These are phyloP conservation scores for Pyralis farinalis DNA, from an alignment of 2,888 invertebrate species.

Conservation along the genomic window DNA sequence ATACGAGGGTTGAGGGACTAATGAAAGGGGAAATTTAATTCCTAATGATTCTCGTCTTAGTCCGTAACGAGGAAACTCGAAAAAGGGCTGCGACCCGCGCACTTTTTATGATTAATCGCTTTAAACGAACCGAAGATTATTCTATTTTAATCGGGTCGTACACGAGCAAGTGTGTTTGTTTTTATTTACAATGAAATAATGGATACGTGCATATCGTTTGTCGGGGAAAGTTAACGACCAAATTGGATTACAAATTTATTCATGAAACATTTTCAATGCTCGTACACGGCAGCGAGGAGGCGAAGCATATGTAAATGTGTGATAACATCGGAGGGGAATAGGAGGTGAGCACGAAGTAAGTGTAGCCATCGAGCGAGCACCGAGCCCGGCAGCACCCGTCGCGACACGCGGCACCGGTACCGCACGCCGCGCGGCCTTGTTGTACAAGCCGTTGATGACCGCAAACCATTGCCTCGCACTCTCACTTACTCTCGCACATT, in stretches of 20 bases:
- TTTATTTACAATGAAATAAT: constrained; percentile 43
- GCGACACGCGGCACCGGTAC: constrained; percentile 21
- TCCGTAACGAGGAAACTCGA: constrained; percentile 80
- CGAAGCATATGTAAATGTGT: constrained; percentile 76
- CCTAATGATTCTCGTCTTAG: constrained; percentile 82
- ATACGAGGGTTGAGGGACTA: constrained; percentile 82
- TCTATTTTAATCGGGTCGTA: constrained; percentile 44
- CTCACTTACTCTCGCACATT: no score
- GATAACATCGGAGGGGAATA: constrained; percentile 66
- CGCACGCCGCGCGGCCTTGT: constrained; percentile 43
- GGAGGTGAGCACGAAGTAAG: constrained; percentile 27
- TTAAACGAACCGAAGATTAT: constrained; percentile 59
- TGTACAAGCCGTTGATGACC: constrained; percentile 39
- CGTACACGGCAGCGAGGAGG: constrained; percentile 61
- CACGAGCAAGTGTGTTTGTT: constrained; percentile 45
- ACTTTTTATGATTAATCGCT: constrained; percentile 75
- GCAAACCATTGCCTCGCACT: constrained; percentile 16
- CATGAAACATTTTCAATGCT: constrained; percentile 77
- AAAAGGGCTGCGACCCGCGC: constrained; percentile 73
- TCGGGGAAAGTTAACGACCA: constrained; percentile 64
- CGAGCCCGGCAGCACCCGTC: constrained; percentile 10
- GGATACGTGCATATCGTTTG: constrained; percentile 42
- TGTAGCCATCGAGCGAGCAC: constrained; percentile 3
- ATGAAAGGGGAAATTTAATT: constrained; percentile 82
- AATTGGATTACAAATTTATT: constrained; percentile 78